A percentile compares a stretch with the other conserved stretches of the same genome.
These are phyloP conservation scores for Liasis olivaceus DNA, from an alignment of 2,797 vertebrate species.

Conservation along the genomic window DNA sequence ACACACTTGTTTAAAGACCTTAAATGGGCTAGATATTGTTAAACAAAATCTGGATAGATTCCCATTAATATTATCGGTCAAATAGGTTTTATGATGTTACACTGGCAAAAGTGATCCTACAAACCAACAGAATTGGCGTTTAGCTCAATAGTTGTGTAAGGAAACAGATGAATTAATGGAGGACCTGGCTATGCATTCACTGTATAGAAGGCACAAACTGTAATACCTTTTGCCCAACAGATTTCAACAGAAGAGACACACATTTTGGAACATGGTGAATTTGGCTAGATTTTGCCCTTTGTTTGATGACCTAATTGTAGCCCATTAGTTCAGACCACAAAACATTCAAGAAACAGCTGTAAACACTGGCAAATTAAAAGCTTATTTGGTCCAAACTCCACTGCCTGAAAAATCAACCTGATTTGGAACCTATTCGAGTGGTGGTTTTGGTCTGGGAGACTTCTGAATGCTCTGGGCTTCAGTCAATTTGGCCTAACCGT, in stretches of 20 bases:
- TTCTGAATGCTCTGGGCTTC: slow-evolving; percentile 14
- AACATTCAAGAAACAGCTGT: neutral
- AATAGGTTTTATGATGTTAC: neutral
- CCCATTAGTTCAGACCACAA: accelerated
- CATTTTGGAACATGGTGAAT: neutral
- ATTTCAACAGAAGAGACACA: neutral
- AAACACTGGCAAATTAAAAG: neutral
- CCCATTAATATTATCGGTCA: neutral
- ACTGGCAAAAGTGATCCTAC: neutral
- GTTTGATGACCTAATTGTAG: neutral
- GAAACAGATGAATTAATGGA: neutral
- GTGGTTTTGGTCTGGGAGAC: neutral
- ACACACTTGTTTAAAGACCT: neutral
- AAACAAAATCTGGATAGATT: too few species aligned
- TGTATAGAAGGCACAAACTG: neutral
- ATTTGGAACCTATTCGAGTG: neutral
- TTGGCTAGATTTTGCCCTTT: neutral
- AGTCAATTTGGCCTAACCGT: slow-evolving; percentile 1
- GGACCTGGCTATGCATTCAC: neutral
- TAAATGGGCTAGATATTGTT: neutral
- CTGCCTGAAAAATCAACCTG: neutral
- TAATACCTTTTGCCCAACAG: neutral
- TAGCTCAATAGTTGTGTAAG: neutral
- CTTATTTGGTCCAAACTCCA: neutral
- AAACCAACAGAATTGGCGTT: neutral